A percentile compares a stretch with the other conserved stretches of the same genome.
Evolutionary conservation across 2,888 invertebrate genomes (phyloP).

Genomic region (Plemyria rubiginata): DNA sequence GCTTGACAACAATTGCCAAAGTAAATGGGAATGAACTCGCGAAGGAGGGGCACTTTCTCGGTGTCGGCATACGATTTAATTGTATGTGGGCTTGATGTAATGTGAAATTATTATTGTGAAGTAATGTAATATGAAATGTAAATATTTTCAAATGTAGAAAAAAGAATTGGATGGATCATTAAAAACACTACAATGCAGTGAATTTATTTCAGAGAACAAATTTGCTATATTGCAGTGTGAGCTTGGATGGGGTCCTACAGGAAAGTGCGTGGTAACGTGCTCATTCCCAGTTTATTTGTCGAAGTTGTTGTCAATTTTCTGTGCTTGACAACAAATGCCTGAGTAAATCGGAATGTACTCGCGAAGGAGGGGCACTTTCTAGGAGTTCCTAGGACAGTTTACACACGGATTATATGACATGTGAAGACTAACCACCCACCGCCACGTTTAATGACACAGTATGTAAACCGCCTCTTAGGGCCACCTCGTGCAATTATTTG

Average conservation of each 20-base stretch:
- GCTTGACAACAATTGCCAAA: too few species aligned
- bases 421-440: too few species aligned
- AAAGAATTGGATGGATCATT: neutral
- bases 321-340: neutral
- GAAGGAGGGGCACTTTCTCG: too few species aligned
- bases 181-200: neutral
- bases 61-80: too few species aligned
- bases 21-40: too few species aligned
- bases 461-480: too few species aligned
- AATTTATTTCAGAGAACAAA: neutral
- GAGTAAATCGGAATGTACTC: neutral
- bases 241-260: constrained; percentile 7
- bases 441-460: too few species aligned
- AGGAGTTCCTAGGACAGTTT: neutral
- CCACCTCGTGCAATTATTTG: too few species aligned
- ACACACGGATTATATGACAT: neutral
- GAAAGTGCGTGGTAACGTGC: constrained; percentile 7
- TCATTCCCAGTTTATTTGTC: neutral
- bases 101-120: too few species aligned
- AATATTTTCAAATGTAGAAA: neutral
- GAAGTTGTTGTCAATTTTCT: too few species aligned
- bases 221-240: neutral
- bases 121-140: neutral
- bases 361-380: neutral
- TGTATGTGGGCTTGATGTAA: too few species aligned